phyloP scores from a whole-genome alignment of 1,140 invertebrate species.

The Drosophila mojavensis region DNA sequence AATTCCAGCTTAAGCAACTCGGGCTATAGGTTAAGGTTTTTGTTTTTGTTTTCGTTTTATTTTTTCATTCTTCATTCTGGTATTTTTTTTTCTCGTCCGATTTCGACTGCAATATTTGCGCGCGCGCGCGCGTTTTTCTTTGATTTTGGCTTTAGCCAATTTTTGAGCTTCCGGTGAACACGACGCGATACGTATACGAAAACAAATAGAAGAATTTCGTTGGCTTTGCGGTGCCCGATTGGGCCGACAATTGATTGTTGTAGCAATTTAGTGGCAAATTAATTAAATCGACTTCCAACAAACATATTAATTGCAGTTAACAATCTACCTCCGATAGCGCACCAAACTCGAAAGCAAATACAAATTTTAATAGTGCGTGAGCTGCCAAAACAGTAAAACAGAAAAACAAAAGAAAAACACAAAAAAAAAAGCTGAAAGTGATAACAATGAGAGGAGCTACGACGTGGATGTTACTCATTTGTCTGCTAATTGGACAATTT shows the following conservation, averaged over 20 bases:
- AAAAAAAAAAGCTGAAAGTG: conserved; percentile 27
- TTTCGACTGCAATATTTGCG: conserved; percentile 22
- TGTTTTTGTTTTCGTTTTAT: not conserved
- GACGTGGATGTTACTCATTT: conserved; percentile 63
- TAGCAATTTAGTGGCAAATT: conserved; percentile 56
- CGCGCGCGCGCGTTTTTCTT: conserved; percentile 47
- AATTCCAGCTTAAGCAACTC: not conserved
- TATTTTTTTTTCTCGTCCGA: not conserved
- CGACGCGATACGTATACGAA: conserved; percentile 46
- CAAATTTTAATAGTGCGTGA: conserved; percentile 26
- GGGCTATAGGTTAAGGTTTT: not conserved
- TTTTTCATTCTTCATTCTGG: not conserved
- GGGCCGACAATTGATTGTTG: conserved; percentile 30
- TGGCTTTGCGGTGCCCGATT: conserved; percentile 54
- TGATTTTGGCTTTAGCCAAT: conserved; percentile 48
- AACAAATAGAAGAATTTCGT: conserved; percentile 18
- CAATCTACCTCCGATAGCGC: conserved; percentile 64
- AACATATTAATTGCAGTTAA: conserved; percentile 81
- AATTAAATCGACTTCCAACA: conserved; percentile 56
- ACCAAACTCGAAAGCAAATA: conserved; percentile 33
- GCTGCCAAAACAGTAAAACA: conserved; percentile 17
- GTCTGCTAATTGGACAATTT: conserved; percentile 66
- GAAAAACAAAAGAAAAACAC: conserved; percentile 32
- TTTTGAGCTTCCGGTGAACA: conserved; percentile 53
- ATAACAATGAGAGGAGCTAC: conserved; percentile 59